These are phyloP conservation scores for Solenodon paradoxus DNA, from an alignment of 2,113 vertebrate species.

Conservation along the genomic window DNA sequence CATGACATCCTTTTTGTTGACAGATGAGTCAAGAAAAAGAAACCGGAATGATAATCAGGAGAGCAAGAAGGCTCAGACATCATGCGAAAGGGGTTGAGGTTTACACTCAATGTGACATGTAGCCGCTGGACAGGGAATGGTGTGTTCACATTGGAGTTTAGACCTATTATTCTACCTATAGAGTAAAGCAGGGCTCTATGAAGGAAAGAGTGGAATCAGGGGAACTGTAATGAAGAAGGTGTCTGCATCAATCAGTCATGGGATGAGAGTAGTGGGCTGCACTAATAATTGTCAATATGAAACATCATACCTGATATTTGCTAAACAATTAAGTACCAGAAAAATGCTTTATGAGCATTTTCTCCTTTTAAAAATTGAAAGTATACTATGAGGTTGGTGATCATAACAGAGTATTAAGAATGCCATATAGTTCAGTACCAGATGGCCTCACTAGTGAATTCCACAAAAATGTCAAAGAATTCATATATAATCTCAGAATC, in stretches of 20 bases:
- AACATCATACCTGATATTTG: background rate
- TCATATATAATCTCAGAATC: too few species aligned
- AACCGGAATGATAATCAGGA: background rate
- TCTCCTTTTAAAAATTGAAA: background rate
- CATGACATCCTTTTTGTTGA: background rate
- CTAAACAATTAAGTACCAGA: background rate
- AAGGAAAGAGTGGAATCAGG: background rate
- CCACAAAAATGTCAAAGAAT: too few species aligned
- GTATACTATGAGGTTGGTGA: background rate
- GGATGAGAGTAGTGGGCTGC: background rate
- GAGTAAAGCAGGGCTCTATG: background rate
- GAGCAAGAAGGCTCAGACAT: background rate
- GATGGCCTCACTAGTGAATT: too few species aligned
- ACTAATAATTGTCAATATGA: background rate
- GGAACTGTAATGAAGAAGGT: background rate
- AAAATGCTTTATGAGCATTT: background rate
- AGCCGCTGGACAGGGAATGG: background rate
- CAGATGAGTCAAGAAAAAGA: background rate
- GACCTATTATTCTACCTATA: background rate
- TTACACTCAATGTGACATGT: background rate
- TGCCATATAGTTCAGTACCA: too few species aligned
- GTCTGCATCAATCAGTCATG: background rate
- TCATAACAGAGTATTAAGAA: too few species aligned
- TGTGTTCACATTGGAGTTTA: background rate
- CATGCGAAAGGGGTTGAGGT: background rate